Evolutionary conservation across 1,140 invertebrate genomes (phyloP), one percentile per base, ranked within the genome.

Genomic region (Nasonia giraulti): DNA sequence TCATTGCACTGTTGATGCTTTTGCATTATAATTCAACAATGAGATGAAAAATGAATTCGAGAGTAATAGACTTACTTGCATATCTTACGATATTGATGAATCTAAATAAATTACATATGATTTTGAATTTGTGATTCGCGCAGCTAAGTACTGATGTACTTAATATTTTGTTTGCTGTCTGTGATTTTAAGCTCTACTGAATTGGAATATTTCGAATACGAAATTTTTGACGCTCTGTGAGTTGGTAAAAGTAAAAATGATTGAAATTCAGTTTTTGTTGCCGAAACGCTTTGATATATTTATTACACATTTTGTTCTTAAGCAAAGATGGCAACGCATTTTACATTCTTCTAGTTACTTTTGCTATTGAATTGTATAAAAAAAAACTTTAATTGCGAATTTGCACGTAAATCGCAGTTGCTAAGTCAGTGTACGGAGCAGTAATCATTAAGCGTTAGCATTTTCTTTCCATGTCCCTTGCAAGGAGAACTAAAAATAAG

Each of bases 141-240:
- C 50, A 77, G 44, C 27, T 74, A 79, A 79, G 83, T 79, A 79
- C 83, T 55, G n/a, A 14, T 55, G 76, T 84, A 79, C 66, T 79
- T 73, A 84, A 66, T 83, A 44, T 68, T 77, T 40, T 47, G 11
- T 68, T 77, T 50, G 6, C 12, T 75, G 62, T 50, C 17, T 83
- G 76, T 79, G 68, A 79, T 79, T 83, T 69, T 1, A 76, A 44
- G 55, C 62, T 68, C n/a, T 76, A 44, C 20, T 17, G 6, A 68
- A 66, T 76, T 50, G 8, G 31, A 40, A 68, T 44, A 31, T 44
- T 76, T 68, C 12, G 12, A 83, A 44, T 20, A 7, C 55, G 17
- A 62, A 6, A 62, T 20, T 62, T 62, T 62, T n/a, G 1, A 62
- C 55, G 17, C 8, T 82, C 5, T 37, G 20, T 47, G 33, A 37